Percentiles rank a stretch among this genome's conserved stretches.
phyloP scores from a whole-genome alignment of 2,888 invertebrate genomes.

The Rotaria socialis region DNA sequence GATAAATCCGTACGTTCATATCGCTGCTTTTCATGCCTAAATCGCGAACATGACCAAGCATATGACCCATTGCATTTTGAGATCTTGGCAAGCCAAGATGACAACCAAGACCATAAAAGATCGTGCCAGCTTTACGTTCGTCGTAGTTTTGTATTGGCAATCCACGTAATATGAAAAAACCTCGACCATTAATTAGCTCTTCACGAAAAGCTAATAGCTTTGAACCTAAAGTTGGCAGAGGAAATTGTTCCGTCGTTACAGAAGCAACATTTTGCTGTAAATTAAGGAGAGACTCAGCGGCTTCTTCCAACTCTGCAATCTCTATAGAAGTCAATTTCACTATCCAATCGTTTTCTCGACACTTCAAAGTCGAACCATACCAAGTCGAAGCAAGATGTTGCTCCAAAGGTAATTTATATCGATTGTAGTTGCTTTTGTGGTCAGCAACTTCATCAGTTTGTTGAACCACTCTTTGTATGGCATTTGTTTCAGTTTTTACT shows the following conservation, averaged over 20 bases:
- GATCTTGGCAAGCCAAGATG: background rate
- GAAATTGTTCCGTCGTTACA: background rate
- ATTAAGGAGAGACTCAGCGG: background rate
- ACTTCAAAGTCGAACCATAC: background rate
- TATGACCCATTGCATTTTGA: background rate
- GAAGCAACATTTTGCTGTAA: background rate
- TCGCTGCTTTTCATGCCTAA: background rate
- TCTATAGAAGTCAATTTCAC: background rate
- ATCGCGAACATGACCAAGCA: conserved; percentile 3
- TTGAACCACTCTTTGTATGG: no score
- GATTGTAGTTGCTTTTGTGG: no score
- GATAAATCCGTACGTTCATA: background rate
- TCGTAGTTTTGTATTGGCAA: background rate
- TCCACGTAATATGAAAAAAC: background rate
- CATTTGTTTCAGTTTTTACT: no score
- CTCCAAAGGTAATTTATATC: background rate
- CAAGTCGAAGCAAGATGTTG: background rate
- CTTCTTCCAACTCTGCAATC: background rate
- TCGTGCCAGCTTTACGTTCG: background rate
- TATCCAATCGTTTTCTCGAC: background rate
- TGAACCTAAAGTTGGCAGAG: background rate
- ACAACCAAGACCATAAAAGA: background rate
- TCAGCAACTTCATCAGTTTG: no score
- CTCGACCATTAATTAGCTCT: background rate
- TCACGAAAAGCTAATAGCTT: background rate